A percentile compares a stretch with the other conserved stretches of the same genome.
These are phyloP conservation scores for Acleris holmiana DNA, from an alignment of 2,888 invertebrate genomes.

Conservation along the genomic window DNA sequence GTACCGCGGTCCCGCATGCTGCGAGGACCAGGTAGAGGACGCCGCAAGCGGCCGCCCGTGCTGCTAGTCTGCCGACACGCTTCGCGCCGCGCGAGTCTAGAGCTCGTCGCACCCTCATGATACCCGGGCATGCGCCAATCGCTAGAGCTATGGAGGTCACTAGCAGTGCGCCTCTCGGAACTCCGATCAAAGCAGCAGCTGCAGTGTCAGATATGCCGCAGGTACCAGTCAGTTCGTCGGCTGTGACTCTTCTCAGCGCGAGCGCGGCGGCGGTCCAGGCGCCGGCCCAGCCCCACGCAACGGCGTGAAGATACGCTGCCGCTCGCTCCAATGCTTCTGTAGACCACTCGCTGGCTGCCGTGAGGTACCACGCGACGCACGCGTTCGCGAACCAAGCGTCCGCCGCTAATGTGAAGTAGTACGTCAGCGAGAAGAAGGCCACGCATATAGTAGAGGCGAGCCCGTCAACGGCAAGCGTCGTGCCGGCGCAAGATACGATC, in stretches of 20 bases:
- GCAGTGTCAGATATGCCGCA: conserved; percentile 88
- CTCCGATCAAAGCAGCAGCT: conserved; percentile 85
- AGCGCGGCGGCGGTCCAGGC: conserved; percentile 93
- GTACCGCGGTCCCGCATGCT: conserved; percentile 88
- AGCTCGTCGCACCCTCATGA: conserved; percentile 89
- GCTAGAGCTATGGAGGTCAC: conserved; percentile 89
- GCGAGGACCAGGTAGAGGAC: conserved; percentile 90
- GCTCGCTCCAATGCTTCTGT: conserved; percentile 95
- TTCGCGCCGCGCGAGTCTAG: conserved; percentile 85
- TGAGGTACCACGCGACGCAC: conserved; percentile 94
- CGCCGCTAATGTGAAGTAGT: conserved; percentile 91
- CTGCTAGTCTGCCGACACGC: conserved; percentile 88
- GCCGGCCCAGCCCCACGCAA: conserved; percentile 95
- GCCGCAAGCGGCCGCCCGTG: conserved; percentile 91
- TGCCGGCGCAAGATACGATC: conserved; percentile 64
- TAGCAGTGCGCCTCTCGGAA: conserved; percentile 86
- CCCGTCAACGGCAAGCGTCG: conserved; percentile 76
- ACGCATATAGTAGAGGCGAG: conserved; percentile 86
- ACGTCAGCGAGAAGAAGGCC: conserved; percentile 89
- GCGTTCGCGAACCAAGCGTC: conserved; percentile 95
- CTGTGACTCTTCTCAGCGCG: conserved; percentile 90
- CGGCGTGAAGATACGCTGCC: conserved; percentile 93
- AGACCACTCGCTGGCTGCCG: conserved; percentile 96
- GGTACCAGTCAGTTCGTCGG: conserved; percentile 91
- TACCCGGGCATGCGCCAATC: conserved; percentile 89